Conservation (phyloP, 1,140 invertebrate genomes). For the Plodia interpunctella region DNA sequence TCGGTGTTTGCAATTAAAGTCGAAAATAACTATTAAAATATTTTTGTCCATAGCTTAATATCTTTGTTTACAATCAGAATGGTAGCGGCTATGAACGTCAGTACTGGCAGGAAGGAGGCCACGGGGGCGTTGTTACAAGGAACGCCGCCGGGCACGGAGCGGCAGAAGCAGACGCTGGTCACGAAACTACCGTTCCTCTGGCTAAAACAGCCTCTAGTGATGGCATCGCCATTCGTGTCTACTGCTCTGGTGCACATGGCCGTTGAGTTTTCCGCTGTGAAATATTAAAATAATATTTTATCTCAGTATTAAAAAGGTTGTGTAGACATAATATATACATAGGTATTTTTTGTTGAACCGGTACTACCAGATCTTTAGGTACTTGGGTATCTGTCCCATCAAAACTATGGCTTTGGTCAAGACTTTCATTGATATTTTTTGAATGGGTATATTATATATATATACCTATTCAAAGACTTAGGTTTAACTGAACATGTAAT, state of each 20-base stretch:
- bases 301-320: too few relatives aligned
- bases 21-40: not conserved
- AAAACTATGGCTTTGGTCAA: too few relatives aligned
- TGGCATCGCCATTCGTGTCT: conserved; percentile 42
- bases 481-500: too few relatives aligned
- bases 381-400: too few relatives aligned
- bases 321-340: too few relatives aligned
- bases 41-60: conserved; percentile 6
- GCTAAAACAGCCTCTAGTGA: conserved; percentile 67
- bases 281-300: not conserved
- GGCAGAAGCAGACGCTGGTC: conserved; percentile 60
- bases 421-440: too few relatives aligned
- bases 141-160: conserved; percentile 44
- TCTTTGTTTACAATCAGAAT: conserved; percentile 12
- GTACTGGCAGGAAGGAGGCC: not conserved
- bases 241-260: conserved; percentile 75
- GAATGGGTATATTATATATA: too few relatives aligned
- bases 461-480: too few relatives aligned
- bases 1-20: too few relatives aligned
- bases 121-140: conserved; percentile 50
- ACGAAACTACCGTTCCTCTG: conserved; percentile 51
- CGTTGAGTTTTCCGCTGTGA: conserved; percentile 76
- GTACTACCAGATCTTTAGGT: too few relatives aligned
- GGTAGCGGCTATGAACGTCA: conserved; percentile 5
- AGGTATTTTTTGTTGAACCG: too few relatives aligned